Base-by-base conservation (phyloP, 1,140 invertebrate genomes). In the Anoplolepis gracilipes region DNA sequence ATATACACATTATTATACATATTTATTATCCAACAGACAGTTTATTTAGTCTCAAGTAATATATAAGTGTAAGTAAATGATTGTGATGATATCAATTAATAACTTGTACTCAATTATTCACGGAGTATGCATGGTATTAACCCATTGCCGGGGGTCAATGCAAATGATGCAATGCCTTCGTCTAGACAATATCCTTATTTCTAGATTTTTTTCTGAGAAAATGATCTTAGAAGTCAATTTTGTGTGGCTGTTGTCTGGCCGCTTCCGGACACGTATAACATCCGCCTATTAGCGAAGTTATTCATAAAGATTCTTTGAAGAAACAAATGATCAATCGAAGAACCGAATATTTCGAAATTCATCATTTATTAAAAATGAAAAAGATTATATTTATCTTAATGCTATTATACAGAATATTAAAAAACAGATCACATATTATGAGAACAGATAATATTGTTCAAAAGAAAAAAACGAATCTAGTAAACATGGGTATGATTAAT, bases 121-220 rank as follows among this genome's bases (percentile, higher is more conserved):
- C 22, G 22, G 22, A 79, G 33, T 19, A 73, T 53, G 22, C 22
- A 16, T 30, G 61, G 42, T 22, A 13, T 53, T 67, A 64, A 62
- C 36, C 42, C 30, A 19, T 10, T 67, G 84, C 36, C 28, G 53
- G 73, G 46, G 64, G 30, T 84, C n/a, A 85, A 62, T 46, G 13
- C 11, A 70, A 84, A 59, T 55, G 11, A 64, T 33, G 2, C 25
- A 64, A 65, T 53, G 53, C 16, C 22, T 46, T n/a, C 16, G 57
- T 88, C 85, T 70, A 33, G 13, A 84, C 39, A n/a, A 72, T 59
- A 86, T 78, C 39, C 82, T 77, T 30, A 67, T 76, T 88, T 77
- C 25, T 1, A 61, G 22, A 82, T 39, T 25, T 42, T 22, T 33
- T 88, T 86, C 65, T 13, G 16, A 72, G 64, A 89, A 88, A 11